Evolutionary conservation across 2,888 invertebrate genomes (phyloP), one percentile per base, ranked within the genome.

Genomic region (Urechis unicinctus): DNA sequence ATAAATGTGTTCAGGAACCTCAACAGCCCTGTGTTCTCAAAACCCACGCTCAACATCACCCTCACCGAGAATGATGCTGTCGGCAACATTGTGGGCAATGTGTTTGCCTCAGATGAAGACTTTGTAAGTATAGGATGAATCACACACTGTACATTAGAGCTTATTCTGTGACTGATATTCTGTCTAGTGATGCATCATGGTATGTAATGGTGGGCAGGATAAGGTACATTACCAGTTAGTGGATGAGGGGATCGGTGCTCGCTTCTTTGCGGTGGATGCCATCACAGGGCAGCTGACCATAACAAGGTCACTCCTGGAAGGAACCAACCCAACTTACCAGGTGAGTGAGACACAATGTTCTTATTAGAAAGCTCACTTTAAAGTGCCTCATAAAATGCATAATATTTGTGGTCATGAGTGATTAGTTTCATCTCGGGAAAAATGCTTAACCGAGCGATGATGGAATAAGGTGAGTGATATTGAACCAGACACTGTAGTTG

Each of bases 251-350:
- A 4, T 13, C 4, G 53, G 63, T 1, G 43, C 50, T 13, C 87
- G 88, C 66, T 92, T 89, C 76, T 94, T 94, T 81, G 86, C 88
- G 65, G 87, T 94, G 5, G 90, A 92, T 74, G 85, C 88, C 0
- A 89, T 90, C 58, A 86, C 86, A 0, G 94, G 92, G 0, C 84
- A 85, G 0, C 80, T 94, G 17, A 82, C 86, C 55, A 86, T 92
- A 0, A 84, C 89, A 41, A 67, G 68, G 28, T 21, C 50, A 6
- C 56, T 61, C 21, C 44, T 43, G 22, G 22, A 22, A 21, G 52
- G 54, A 3, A 28, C 52, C 4, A 56, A 59, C 31, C 56, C 56
- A 25, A 25, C 41, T n/a, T 61, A 56, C 50, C 45, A 28, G 21
- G 60, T 60, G 17, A 60, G 59, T 52, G 28, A 13, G n/a, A n/a